Conservation (phyloP, 1,140 invertebrate genomes). For the Hylyphantes graminicola region DNA sequence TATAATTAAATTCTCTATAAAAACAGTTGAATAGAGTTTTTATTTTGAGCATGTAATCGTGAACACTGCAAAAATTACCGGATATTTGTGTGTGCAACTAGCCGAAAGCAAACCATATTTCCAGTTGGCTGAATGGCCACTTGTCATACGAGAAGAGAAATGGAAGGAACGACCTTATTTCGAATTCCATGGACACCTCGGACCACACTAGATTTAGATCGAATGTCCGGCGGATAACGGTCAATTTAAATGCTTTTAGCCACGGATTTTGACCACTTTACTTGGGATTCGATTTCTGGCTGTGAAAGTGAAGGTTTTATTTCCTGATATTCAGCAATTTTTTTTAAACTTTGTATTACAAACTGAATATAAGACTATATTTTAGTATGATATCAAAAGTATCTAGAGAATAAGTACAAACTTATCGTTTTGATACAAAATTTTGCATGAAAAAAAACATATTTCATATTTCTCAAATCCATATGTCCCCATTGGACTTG, state of each 20-base stretch:
- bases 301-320: not conserved
- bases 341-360: not conserved
- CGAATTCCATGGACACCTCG: slow-evolving; percentile 1
- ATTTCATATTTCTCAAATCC: no score
- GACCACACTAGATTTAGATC: slow-evolving; percentile 14
- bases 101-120: not conserved
- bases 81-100: no score
- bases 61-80: no score
- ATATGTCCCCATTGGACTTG: no score
- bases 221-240: slow-evolving; percentile 23
- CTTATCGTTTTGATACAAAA: no score
- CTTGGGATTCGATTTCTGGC: slow-evolving; percentile 5
- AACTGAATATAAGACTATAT: no score
- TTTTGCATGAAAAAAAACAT: no score
- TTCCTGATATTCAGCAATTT: not conserved
- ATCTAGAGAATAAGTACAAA: no score
- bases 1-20: no score
- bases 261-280: slow-evolving; percentile 31
- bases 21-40: no score
- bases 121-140: slow-evolving; percentile 17
- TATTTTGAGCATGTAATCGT: no score
- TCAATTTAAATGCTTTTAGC: slow-evolving; percentile 45
- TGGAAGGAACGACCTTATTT: slow-evolving; percentile 13
- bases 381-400: no score
- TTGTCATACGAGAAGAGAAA: slow-evolving; percentile 13